A percentile compares a stretch with the other conserved stretches of the same genome.
phyloP scores from a whole-genome alignment of 2,888 invertebrate species.

The Erebia epiphron region DNA sequence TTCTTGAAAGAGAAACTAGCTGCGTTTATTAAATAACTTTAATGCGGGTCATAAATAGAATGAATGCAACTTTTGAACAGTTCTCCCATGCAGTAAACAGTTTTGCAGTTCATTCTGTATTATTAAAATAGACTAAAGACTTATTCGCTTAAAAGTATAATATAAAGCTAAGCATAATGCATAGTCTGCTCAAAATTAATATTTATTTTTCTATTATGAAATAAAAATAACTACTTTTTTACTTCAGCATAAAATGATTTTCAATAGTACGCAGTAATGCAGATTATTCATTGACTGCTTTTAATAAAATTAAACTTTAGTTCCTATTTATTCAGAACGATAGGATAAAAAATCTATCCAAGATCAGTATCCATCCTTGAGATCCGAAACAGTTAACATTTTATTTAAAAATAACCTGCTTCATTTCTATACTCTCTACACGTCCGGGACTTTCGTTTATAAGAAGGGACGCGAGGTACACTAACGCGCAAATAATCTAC shows the following conservation, averaged over 20 bases:
- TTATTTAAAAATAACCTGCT: too few relatives aligned
- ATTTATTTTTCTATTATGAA: too few relatives aligned
- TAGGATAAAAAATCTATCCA: too few relatives aligned
- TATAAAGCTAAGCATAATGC: neutral
- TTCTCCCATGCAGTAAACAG: constrained; percentile 23
- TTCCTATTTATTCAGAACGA: too few relatives aligned
- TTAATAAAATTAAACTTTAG: too few relatives aligned
- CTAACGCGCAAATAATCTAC: constrained; percentile 7
- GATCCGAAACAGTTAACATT: too few relatives aligned
- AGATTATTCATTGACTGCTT: too few relatives aligned
- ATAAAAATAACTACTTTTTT: too few relatives aligned
- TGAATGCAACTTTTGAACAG: constrained; percentile 39
- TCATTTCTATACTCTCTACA: neutral
- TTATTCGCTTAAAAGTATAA: constrained; percentile 12
- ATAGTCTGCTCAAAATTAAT: neutral
- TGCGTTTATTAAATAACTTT: constrained; percentile 42
- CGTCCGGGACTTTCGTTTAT: neutral
- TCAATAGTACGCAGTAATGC: too few relatives aligned
- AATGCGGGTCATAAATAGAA: constrained; percentile 41
- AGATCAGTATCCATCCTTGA: too few relatives aligned
- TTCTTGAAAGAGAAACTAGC: constrained; percentile 38
- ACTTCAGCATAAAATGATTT: too few relatives aligned
- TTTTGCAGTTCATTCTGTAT: constrained; percentile 35
- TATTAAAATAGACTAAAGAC: constrained; percentile 18
- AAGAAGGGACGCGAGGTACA: neutral